Evolutionary conservation across 2,888 invertebrate genomes (phyloP).

Genomic region (Eremobia ochroleuca): DNA sequence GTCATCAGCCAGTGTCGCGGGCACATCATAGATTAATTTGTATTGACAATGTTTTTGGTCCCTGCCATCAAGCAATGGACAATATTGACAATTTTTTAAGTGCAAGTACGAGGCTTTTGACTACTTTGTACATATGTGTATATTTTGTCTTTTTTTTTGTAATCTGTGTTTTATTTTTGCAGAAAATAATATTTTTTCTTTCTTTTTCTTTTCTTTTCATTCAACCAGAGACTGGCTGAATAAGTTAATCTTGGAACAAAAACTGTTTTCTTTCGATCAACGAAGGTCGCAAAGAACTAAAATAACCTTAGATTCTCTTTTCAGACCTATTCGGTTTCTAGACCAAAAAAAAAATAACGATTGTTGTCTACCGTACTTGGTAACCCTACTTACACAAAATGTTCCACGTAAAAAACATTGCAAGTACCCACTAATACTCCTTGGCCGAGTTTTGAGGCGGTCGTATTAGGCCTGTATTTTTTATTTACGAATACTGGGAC

Average conservation of each 20-base stretch:
- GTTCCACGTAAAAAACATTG: constrained; percentile 61
- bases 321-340: background rate
- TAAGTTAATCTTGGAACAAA: background rate
- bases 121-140: background rate
- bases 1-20: background rate
- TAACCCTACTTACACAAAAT: constrained; percentile 58
- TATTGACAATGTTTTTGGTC: background rate
- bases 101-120: background rate
- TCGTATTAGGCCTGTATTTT: constrained; percentile 64
- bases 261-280: constrained; percentile 2
- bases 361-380: constrained; percentile 31
- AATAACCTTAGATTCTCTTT: background rate
- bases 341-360: background rate
- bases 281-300: background rate
- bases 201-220: background rate
- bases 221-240: no score
- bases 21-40: background rate
- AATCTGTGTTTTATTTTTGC: background rate
- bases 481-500: constrained; percentile 65
- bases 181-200: background rate
- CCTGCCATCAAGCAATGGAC: background rate
- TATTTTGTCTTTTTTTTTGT: background rate
- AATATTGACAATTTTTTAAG: background rate
- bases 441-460: constrained; percentile 57
- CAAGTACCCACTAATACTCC: constrained; percentile 61